A percentile compares a stretch with the other conserved stretches of the same genome.
These are phyloP conservation scores for Enchytraeus crypticus DNA, from an alignment of 2,888 invertebrate genomes.

Conservation along the genomic window DNA sequence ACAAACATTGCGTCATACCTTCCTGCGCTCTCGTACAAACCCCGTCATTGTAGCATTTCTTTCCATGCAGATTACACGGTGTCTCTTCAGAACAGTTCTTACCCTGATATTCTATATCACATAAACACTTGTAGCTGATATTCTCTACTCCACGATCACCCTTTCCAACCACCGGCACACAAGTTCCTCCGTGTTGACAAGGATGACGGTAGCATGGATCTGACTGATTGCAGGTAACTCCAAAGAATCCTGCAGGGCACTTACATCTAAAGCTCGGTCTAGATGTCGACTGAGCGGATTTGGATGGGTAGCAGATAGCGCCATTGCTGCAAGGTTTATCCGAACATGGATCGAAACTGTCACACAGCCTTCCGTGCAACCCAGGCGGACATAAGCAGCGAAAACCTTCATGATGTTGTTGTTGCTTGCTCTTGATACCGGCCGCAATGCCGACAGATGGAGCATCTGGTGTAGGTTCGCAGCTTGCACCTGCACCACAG, in stretches of 20 bases:
- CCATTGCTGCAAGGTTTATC: conserved; percentile 19
- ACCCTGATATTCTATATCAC: conserved; percentile 17
- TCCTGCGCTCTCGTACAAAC: conserved; percentile 8
- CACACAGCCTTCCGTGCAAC: conserved; percentile 18
- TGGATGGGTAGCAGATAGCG: conserved; percentile 14
- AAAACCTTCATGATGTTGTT: no score
- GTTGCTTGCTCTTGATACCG: no score
- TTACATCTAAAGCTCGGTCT: conserved; percentile 14
- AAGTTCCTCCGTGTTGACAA: conserved; percentile 22
- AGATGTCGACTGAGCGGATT: neutral
- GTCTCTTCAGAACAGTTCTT: conserved; percentile 13
- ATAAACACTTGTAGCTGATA: conserved; percentile 7
- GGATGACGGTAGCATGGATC: conserved; percentile 19
- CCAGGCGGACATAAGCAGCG: conserved; percentile 17
- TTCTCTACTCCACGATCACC: no score
- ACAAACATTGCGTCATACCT: conserved; percentile 16
- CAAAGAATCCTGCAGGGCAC: conserved; percentile 18
- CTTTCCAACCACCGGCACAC: conserved; percentile 1
- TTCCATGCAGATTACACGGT: conserved; percentile 20
- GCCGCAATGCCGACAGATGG: neutral
- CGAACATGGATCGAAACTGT: conserved; percentile 22
- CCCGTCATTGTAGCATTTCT: conserved; percentile 23
- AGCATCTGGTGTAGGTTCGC: conserved; percentile 5
- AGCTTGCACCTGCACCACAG: conserved; percentile 14
- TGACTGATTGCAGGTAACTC: conserved; percentile 16